Percentiles rank a stretch among this genome's conserved stretches.
Evolutionary conservation across 2,797 vertebrate species (phyloP).

Genomic region (Phataginus tetradactyla): DNA sequence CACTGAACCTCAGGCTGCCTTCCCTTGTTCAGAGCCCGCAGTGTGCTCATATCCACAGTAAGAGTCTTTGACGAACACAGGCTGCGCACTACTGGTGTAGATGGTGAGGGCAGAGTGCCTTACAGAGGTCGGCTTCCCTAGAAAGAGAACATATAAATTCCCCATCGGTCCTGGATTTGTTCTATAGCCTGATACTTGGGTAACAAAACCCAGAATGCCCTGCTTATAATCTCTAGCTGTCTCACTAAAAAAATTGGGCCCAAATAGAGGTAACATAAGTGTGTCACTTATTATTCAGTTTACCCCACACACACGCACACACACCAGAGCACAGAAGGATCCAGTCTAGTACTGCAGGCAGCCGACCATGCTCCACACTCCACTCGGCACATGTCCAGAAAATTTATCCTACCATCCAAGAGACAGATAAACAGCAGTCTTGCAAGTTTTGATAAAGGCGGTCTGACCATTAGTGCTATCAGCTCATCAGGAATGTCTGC

Average conservation of each 20-base stretch:
- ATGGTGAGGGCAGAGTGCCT: not conserved
- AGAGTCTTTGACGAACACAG: not conserved
- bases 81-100: not conserved
- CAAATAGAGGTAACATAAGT: not conserved
- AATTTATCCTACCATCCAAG: not conserved
- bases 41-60: not conserved
- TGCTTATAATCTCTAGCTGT: not conserved
- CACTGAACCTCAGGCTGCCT: not conserved
- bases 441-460: not conserved
- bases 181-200: not conserved
- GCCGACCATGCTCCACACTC: not conserved
- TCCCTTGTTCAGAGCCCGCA: not conserved
- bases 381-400: not conserved
- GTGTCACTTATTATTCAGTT: not conserved
- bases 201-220: not conserved
- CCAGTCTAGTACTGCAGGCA: not conserved
- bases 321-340: not conserved
- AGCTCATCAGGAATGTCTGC: not conserved
- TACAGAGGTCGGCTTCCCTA: conserved; percentile 17
- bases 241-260: not conserved
- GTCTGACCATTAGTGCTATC: not conserved
- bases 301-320: not conserved
- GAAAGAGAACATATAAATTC: conserved; percentile 17
- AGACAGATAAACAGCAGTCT: not conserved
- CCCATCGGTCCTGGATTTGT: not conserved